phyloP scores from a whole-genome alignment of 1,140 invertebrate species.

The Bradysia coprophila region DNA sequence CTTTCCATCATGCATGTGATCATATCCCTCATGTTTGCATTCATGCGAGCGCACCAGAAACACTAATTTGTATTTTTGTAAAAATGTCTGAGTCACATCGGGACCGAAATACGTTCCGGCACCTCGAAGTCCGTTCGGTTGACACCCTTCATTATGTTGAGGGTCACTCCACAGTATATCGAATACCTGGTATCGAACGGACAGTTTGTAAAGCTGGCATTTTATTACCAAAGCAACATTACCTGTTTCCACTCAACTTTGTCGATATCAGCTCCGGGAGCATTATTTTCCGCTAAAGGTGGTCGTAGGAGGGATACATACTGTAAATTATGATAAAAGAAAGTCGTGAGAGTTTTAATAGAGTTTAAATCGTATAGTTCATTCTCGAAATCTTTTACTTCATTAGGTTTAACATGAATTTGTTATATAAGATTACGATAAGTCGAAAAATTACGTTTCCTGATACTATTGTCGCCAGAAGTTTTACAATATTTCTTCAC shows the following conservation, averaged over 20 bases:
- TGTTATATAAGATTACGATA: no score
- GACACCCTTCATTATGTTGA: slow-evolving; percentile 45
- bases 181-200: slow-evolving; percentile 41
- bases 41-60: slow-evolving; percentile 77
- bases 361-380: no score
- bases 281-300: slow-evolving; percentile 40
- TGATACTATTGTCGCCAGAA: no score
- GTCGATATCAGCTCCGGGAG: slow-evolving; percentile 40
- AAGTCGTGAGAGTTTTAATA: neutral
- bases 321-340: slow-evolving; percentile 30
- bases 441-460: no score
- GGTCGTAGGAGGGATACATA: slow-evolving; percentile 65
- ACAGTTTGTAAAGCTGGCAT: slow-evolving; percentile 1
- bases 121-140: slow-evolving; percentile 66
- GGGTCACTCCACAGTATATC: slow-evolving; percentile 89
- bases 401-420: no score
- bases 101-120: slow-evolving; percentile 84
- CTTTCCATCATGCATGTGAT: slow-evolving; percentile 63
- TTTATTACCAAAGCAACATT: slow-evolving; percentile 5
- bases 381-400: no score
- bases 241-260: slow-evolving; percentile 67
- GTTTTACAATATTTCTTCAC: no score
- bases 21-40: slow-evolving; percentile 81
- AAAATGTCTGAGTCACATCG: slow-evolving; percentile 61
- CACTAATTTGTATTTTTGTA: slow-evolving; percentile 52